Evolutionary conservation across 2,113 vertebrate species (phyloP), one percentile per base, ranked within the genome.

Genomic region (Tringa solitaria): DNA sequence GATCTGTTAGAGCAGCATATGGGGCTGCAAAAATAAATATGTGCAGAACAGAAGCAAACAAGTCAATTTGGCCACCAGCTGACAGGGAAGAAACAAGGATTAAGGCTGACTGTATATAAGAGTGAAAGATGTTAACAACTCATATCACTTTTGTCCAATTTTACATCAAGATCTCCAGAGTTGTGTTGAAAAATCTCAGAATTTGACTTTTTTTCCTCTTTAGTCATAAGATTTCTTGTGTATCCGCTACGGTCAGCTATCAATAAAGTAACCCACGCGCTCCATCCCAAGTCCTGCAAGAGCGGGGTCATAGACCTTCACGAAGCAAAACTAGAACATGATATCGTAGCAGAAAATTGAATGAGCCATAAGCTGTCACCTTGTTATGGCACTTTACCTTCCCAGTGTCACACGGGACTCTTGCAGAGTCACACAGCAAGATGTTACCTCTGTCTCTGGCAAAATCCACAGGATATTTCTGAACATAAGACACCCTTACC

Each of bases 1-100:
- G 88, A 85, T 75, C 91, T 79, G 61, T 64, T 60, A 46, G 39
- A 90, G 77, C 54, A 91, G 74, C 88, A 94, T 75, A 92, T 74
- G 84, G 83, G 91, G 88, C 20, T 90, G 83, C 74, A 94, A 94
- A 93, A 96, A 96, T 64, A 96, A 96, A 73, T 83, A 91, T 12
- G 32, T n/a, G 54, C 2, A 0, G 61, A 63, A 37, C 59, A 82
- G 68, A 96, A 59, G 20, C 56, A 79, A 94, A 87, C 35, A 92
- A 88, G 61, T 43, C 75, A 22, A 35, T 87, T 95, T 89, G 43
- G 86, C 90, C 78, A 67, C 54, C 64, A 73, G 63, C 50, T 89
- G 87, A 91, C 33, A 67, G 8, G 68, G n/a, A 48, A 61, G 70
- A 60, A 87, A n/a, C 46, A 70, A 93, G 46, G 46, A 89, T 46